These are phyloP conservation scores for Euura lappo DNA, from an alignment of 1,140 invertebrate species.

Conservation along the genomic window DNA sequence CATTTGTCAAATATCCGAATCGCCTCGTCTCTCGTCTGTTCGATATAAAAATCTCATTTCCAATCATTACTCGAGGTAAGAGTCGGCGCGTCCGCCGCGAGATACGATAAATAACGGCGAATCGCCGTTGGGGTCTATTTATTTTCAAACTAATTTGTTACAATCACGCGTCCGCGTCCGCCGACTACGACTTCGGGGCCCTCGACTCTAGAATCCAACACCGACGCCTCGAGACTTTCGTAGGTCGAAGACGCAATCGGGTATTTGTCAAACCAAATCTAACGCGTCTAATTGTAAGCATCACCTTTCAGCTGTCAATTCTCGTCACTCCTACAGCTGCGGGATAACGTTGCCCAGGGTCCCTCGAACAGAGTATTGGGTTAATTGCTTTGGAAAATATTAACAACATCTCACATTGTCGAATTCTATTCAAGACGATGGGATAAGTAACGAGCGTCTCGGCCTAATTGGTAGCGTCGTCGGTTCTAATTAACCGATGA, in stretches of 20 bases:
- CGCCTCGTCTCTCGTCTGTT: neutral
- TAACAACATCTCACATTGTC: too few species aligned
- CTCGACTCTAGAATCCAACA: too few species aligned
- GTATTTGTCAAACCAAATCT: slow-evolving; percentile 33
- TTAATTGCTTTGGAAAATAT: too few species aligned
- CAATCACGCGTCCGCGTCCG: slow-evolving; percentile 34
- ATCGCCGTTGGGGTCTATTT: slow-evolving; percentile 42
- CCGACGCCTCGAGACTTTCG: too few species aligned
- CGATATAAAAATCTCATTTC: slow-evolving; percentile 3
- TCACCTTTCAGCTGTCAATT: slow-evolving; percentile 25
- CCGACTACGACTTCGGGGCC: slow-evolving; percentile 13
- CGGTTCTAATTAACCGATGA: too few species aligned
- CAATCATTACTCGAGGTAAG: neutral
- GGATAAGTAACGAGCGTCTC: too few species aligned
- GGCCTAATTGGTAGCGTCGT: too few species aligned
- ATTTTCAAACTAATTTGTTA: slow-evolving; percentile 45
- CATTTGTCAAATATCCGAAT: neutral
- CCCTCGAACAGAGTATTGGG: too few species aligned
- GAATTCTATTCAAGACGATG: too few species aligned
- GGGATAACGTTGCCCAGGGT: neutral
- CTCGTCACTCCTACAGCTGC: neutral
- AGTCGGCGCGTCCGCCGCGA: neutral
- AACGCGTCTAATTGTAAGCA: slow-evolving; percentile 32
- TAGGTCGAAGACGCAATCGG: slow-evolving; percentile 16
- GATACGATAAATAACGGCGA: slow-evolving; percentile 45